Evolutionary conservation across 2,113 vertebrate genomes (phyloP), one percentile per base, ranked within the genome.

Genomic region (Ifrita kowaldi): DNA sequence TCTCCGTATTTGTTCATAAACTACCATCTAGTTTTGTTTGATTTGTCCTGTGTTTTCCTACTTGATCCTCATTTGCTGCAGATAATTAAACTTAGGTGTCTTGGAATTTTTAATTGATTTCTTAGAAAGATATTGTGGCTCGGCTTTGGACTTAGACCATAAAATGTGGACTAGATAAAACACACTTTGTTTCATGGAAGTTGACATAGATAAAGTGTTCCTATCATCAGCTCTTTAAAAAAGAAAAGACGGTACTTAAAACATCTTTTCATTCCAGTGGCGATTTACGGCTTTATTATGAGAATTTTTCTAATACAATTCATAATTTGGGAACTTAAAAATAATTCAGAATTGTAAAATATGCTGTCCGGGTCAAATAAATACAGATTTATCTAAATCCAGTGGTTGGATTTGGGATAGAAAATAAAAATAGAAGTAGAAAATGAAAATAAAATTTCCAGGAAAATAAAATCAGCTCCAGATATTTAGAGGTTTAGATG

Each of bases 401-500:
- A 55, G 5, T 41, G 1, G 1, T 41, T 79, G 21, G 11, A 44
- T 10, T 75, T 0, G 6, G 5, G 3, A 46, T 2, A 39, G 27
- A 64, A 92, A 64, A 41, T 6, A 0, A 47, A 86, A 83, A 47
- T 39, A 41, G 22, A 73, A 15, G 39, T 5, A 32, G 9, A 57
- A 76, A 62, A 30, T 18, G 2, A 59, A 78, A 87, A 49, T 6
- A 53, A 57, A 74, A 46, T 17, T 33, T 59, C 6, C 32, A 39
- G 32, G n/a, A 68, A 68, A 85, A 74, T 39, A 10, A 39, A 35
- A 30, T 37, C n/a, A 35, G 2, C 24, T 87, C 20, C 16, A 49
- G 4, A 11, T 69, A 21, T 44, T 59, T 19, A 44, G 18, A 35
- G 2, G 4, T 87, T 69, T 59, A 8, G 8, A 35, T 70, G 23